Conservation (phyloP, 2,888 invertebrate genomes). For the Oegoconia quadripuncta region DNA sequence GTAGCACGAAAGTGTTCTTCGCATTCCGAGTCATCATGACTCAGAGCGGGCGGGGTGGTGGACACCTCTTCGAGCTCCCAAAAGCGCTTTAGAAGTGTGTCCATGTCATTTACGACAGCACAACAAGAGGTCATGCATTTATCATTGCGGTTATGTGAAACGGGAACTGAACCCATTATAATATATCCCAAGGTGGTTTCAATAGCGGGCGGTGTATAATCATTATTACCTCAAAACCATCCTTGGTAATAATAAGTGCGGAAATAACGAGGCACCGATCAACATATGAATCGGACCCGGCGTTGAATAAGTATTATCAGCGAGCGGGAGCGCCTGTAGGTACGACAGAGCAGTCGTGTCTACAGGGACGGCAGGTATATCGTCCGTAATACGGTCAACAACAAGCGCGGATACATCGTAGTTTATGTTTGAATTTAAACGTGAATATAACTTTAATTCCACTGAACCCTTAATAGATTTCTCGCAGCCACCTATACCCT, state of each 20-base stretch:
- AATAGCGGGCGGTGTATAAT: slow-evolving; percentile 7
- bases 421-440: too few relatives aligned
- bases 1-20: slow-evolving; percentile 11
- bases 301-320: neutral
- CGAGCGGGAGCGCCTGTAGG: neutral
- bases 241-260: neutral
- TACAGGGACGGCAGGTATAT: neutral
- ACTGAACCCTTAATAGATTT: too few relatives aligned
- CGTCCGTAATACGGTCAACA: slow-evolving; percentile 8
- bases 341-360: neutral
- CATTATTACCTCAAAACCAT: neutral
- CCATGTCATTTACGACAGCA: slow-evolving; percentile 4
- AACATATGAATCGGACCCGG: neutral
- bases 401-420: too few relatives aligned
- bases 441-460: too few relatives aligned
- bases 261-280: neutral
- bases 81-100: slow-evolving; percentile 8
- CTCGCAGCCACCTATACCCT: too few relatives aligned
- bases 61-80: slow-evolving; percentile 9
- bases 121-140: slow-evolving; percentile 5
- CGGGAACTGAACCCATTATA: slow-evolving; percentile 15
- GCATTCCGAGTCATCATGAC: slow-evolving; percentile 12
- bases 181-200: slow-evolving; percentile 15
- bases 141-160: neutral
- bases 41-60: slow-evolving; percentile 5